phyloP scores from a whole-genome alignment of 2,888 invertebrate genomes.

The Neoitamus cyanurus region DNA sequence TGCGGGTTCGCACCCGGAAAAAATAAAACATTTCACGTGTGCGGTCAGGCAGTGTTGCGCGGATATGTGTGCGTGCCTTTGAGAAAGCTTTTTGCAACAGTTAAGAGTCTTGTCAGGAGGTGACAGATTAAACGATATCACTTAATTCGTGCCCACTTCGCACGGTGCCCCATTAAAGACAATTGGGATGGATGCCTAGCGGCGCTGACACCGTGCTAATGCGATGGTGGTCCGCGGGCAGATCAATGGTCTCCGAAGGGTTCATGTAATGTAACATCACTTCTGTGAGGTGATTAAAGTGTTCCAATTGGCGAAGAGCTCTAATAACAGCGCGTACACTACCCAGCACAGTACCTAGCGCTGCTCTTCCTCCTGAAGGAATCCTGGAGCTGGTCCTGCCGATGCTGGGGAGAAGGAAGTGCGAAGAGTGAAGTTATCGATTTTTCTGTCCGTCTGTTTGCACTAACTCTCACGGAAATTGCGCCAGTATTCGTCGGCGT shows the following conservation, averaged over 20 bases:
- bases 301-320: not conserved
- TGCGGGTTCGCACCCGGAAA: not conserved
- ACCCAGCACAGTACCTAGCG: not conserved
- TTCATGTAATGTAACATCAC: not conserved
- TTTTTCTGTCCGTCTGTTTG: slow-evolving; percentile 29
- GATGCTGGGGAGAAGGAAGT: not conserved
- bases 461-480: slow-evolving; percentile 28
- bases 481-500: slow-evolving; percentile 8
- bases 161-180: not conserved
- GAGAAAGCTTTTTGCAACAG: slow-evolving; percentile 28
- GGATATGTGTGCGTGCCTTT: slow-evolving; percentile 3
- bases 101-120: slow-evolving; percentile 16
- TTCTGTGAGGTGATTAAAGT: slow-evolving; percentile 7
- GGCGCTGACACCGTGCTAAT: not conserved
- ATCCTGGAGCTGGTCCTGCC: not conserved
- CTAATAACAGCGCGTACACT: not conserved
- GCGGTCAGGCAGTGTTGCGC: not conserved
- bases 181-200: not conserved
- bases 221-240: not conserved
- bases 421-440: slow-evolving; percentile 31
- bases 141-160: slow-evolving; percentile 12
- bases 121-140: slow-evolving; percentile 27
- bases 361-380: not conserved
- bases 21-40: slow-evolving; percentile 26
- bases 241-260: not conserved